Conservation (phyloP, 2,888 invertebrate genomes). For the Cyclophora punctaria region DNA sequence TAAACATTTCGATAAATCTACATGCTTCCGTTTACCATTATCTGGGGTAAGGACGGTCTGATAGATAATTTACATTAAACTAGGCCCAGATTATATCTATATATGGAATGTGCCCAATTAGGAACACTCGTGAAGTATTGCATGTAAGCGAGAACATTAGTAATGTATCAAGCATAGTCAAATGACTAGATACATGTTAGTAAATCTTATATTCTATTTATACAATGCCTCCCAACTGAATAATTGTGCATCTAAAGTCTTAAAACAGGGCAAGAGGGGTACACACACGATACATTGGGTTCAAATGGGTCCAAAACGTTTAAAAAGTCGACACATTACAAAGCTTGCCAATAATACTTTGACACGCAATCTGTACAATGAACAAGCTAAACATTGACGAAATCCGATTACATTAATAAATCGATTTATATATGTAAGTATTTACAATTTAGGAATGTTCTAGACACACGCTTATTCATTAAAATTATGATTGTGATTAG, state of each 20-base stretch:
- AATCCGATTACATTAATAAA: constrained; percentile 1
- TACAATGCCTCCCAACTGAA: constrained; percentile 36
- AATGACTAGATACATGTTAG: constrained; percentile 48
- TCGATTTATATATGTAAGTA: constrained; percentile 1
- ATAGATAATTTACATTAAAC: constrained; percentile 65
- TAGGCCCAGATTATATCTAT: constrained; percentile 61
- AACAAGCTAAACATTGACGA: constrained; percentile 5
- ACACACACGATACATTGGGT: constrained; percentile 14
- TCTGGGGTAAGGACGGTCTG: constrained; percentile 72
- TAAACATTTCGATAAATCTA: constrained; percentile 66
- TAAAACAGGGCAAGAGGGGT: constrained; percentile 45
- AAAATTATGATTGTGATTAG: too few relatives aligned
- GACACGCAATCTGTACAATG: constrained; percentile 1
- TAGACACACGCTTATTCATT: too few relatives aligned
- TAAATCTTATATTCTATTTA: constrained; percentile 31
- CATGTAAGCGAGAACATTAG: constrained; percentile 23
- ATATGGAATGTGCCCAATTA: constrained; percentile 9
- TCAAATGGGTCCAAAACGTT: constrained; percentile 10
- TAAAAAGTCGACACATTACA: too few relatives aligned
- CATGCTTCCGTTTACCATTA: constrained; percentile 62
- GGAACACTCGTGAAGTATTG: constrained; percentile 6
- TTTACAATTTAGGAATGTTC: constrained; percentile 19
- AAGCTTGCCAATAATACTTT: constrained; percentile 4
- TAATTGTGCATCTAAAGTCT: constrained; percentile 56
- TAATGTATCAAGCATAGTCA: constrained; percentile 39